These are phyloP conservation scores for Gallinago nigripennis DNA, from an alignment of 2,797 vertebrate species.

Conservation along the genomic window DNA sequence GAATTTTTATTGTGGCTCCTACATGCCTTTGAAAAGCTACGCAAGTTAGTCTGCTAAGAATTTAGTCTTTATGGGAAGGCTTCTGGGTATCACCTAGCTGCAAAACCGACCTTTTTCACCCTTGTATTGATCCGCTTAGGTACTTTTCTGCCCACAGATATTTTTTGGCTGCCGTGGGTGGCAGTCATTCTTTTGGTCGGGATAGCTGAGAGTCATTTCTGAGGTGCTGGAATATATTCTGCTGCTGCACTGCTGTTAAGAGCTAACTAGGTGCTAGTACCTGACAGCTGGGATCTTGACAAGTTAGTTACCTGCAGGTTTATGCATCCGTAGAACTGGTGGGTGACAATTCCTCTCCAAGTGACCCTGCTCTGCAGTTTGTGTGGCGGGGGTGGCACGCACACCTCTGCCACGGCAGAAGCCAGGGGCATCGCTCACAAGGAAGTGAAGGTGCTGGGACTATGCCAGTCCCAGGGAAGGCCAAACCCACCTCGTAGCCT, in stretches of 20 bases:
- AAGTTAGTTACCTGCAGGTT: background rate
- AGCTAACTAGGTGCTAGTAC: background rate
- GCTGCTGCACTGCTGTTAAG: background rate
- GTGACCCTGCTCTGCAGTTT: too few relatives aligned
- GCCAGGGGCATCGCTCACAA: rapidly evolving
- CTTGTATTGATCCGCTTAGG: background rate
- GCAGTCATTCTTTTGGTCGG: background rate
- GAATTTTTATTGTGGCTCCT: background rate
- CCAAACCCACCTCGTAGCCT: background rate
- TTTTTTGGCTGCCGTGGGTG: background rate
- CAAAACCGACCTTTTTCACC: background rate
- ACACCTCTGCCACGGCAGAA: rapidly evolving
- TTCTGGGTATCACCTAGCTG: background rate
- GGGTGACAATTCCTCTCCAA: rapidly evolving
- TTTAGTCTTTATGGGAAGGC: background rate
- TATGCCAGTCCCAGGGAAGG: background rate
- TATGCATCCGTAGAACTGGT: rapidly evolving
- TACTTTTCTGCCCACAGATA: background rate
- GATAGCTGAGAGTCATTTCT: background rate
- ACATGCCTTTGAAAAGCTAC: background rate
- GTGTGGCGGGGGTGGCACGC: rapidly evolving
- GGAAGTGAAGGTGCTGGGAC: rapidly evolving
- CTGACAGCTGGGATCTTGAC: background rate
- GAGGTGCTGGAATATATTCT: background rate
- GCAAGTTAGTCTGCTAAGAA: background rate